These are phyloP conservation scores for Heliothis virescens DNA, from an alignment of 1,140 invertebrate species.

Conservation along the genomic window DNA sequence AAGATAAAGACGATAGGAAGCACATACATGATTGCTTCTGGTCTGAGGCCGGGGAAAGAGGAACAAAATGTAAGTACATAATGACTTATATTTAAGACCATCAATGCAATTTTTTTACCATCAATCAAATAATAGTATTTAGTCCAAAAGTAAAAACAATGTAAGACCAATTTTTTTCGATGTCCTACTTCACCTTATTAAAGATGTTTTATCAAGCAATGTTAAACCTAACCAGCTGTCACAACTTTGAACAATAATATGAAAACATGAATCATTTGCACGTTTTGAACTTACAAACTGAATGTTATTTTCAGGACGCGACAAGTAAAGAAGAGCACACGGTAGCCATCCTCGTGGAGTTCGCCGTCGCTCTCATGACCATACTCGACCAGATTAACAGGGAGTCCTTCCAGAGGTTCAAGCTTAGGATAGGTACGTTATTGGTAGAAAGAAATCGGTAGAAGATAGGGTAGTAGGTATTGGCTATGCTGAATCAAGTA, in stretches of 20 bases:
- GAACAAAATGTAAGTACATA: conserved; percentile 86
- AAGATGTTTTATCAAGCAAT: too few relatives aligned
- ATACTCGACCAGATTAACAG: conserved; percentile 98
- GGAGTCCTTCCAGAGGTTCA: conserved; percentile 98
- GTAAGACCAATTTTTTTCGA: not conserved
- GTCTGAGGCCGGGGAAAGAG: conserved; percentile 95
- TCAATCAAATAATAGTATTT: too few relatives aligned
- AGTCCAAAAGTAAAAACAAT: too few relatives aligned
- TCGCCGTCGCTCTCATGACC: conserved; percentile 96
- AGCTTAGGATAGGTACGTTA: conserved; percentile 94
- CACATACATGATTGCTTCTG: conserved; percentile 99
- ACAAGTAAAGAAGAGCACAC: conserved; percentile 94
- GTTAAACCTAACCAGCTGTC: too few relatives aligned
- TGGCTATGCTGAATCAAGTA: too few relatives aligned
- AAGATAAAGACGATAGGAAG: conserved; percentile 99
- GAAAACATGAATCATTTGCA: too few relatives aligned
- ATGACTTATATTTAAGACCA: not conserved
- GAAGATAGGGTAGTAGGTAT: too few relatives aligned
- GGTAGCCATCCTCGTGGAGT: conserved; percentile 96
- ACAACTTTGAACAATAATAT: too few relatives aligned
- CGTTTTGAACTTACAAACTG: not conserved
- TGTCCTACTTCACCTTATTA: too few relatives aligned
- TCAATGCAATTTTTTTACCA: too few relatives aligned
- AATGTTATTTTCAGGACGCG: conserved; percentile 87
- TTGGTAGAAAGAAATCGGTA: not conserved